Conservation (phyloP, 1,140 invertebrate genomes). For the Hetaerina americana region DNA sequence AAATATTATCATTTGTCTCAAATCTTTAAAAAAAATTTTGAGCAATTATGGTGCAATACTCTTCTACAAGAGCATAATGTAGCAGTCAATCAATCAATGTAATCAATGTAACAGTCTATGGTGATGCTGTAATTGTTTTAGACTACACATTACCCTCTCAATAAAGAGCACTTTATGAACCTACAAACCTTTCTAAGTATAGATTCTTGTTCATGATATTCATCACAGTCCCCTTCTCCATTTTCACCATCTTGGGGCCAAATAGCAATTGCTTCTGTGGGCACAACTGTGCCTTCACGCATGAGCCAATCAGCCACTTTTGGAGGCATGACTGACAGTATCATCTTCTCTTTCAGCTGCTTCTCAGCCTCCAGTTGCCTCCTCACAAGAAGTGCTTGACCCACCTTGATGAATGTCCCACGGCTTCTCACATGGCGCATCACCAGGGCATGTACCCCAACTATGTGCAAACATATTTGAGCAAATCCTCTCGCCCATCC, state of each 20-base stretch:
- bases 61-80: too few relatives aligned
- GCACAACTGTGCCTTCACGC: slow-evolving; percentile 47
- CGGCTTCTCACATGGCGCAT: slow-evolving; percentile 85
- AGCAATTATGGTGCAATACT: too few relatives aligned
- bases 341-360: slow-evolving; percentile 92
- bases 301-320: slow-evolving; percentile 80
- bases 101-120: too few relatives aligned
- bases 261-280: slow-evolving; percentile 26
- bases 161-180: too few relatives aligned
- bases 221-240: background rate
- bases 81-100: too few relatives aligned
- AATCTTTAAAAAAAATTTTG: too few relatives aligned
- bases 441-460: slow-evolving; percentile 83
- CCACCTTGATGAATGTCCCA: slow-evolving; percentile 93
- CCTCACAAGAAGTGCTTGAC: slow-evolving; percentile 75
- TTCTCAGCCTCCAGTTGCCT: slow-evolving; percentile 86
- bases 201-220: slow-evolving; percentile 9
- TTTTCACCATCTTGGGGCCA: background rate
- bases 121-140: too few relatives aligned
- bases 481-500: slow-evolving; percentile 43
- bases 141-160: too few relatives aligned
- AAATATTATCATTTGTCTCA: too few relatives aligned
- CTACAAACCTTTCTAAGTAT: slow-evolving; percentile 13
- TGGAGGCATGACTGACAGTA: slow-evolving; percentile 91
- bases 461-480: slow-evolving; percentile 80